These are phyloP conservation scores for Odontothrips loti DNA, from an alignment of 2,888 invertebrate genomes.

Conservation along the genomic window DNA sequence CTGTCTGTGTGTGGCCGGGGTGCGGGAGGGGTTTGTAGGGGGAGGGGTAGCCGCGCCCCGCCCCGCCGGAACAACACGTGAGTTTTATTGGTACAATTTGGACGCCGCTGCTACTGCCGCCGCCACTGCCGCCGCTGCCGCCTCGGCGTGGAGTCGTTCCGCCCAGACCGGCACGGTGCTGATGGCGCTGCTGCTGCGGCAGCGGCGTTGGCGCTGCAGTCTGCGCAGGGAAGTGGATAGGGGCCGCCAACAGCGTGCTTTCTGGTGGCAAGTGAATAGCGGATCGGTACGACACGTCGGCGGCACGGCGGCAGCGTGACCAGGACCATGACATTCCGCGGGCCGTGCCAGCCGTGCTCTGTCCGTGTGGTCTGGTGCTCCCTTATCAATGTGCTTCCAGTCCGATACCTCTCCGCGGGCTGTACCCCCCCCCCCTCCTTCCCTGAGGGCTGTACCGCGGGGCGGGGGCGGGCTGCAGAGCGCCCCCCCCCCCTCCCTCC, in stretches of 20 bases:
- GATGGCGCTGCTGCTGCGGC: neutral
- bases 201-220: neutral
- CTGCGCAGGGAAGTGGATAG: too few relatives aligned
- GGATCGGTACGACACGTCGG: too few relatives aligned
- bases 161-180: neutral
- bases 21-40: too few relatives aligned
- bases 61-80: neutral
- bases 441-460: neutral
- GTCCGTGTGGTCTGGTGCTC: neutral
- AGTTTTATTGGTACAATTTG: neutral
- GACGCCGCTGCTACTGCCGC: too few relatives aligned
- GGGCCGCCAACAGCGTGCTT: too few relatives aligned
- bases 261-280: too few relatives aligned
- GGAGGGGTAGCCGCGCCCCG: too few relatives aligned
- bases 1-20: neutral
- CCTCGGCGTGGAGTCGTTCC: neutral
- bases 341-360: too few relatives aligned
- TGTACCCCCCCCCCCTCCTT: neutral
- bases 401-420: slow-evolving; percentile 1
- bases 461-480: neutral
- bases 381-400: slow-evolving; percentile 22
- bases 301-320: too few relatives aligned
- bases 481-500: neutral
- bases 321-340: too few relatives aligned
- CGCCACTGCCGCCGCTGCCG: too few relatives aligned